Percentiles rank a stretch among this genome's conserved stretches.
phyloP scores from a whole-genome alignment of 2,888 invertebrate genomes.

The Cephus rjabovi region DNA sequence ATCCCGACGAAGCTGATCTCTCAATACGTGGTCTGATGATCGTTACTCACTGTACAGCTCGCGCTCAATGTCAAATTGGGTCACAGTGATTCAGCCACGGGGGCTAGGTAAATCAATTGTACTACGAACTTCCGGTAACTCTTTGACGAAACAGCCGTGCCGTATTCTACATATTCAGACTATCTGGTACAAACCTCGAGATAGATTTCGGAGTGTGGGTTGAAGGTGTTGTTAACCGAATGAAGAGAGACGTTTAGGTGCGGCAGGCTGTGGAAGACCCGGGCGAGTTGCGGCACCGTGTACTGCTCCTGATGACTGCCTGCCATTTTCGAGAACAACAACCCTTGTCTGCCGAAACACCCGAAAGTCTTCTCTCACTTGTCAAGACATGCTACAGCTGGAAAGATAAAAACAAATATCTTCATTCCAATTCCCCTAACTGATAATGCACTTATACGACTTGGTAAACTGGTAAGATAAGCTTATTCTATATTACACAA shows the following conservation, averaged over 20 bases:
- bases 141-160: not conserved
- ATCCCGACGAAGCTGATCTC: not conserved
- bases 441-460: not conserved
- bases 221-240: constrained; percentile 91
- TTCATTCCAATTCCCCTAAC: constrained; percentile 3
- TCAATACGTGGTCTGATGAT: not conserved
- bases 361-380: constrained; percentile 54
- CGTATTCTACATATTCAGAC: not conserved
- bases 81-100: not conserved
- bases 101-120: not conserved
- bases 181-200: constrained; percentile 75
- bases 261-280: constrained; percentile 89
- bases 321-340: constrained; percentile 57
- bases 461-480: not conserved
- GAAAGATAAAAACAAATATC: constrained; percentile 33
- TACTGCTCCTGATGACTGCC: constrained; percentile 74
- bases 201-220: constrained; percentile 89
- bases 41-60: not conserved
- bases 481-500: not conserved
- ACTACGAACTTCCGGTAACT: not conserved
- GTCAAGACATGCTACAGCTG: constrained; percentile 66
- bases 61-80: not conserved
- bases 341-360: constrained; percentile 58
- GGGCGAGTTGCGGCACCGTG: constrained; percentile 86
- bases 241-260: constrained; percentile 93